Percentiles rank a stretch among this genome's conserved stretches.
These are phyloP conservation scores for Sebastiscus albofasciatus DNA, from an alignment of 2,797 vertebrate species.

Conservation along the genomic window DNA sequence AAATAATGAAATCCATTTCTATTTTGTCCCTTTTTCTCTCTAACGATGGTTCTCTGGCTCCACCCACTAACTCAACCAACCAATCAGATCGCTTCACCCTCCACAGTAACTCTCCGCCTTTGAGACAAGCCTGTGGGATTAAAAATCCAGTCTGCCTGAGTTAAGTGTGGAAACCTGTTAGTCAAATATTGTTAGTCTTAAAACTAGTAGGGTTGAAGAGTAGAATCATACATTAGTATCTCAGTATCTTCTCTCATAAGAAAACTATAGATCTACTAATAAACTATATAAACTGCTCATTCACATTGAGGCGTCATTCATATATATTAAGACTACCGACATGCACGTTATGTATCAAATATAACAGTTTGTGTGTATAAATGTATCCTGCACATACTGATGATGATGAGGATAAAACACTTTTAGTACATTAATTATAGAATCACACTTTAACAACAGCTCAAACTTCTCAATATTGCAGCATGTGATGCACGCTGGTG, in stretches of 20 bases:
- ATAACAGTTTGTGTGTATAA: neutral
- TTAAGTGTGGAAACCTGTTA: neutral
- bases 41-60: neutral
- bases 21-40: too few relatives aligned
- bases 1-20: neutral
- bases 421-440: neutral
- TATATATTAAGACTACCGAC: neutral
- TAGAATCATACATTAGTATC: too few relatives aligned
- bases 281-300: neutral
- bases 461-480: constrained; percentile 25
- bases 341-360: constrained; percentile 3
- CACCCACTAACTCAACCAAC: neutral
- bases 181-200: neutral
- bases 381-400: constrained; percentile 19
- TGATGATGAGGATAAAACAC: constrained; percentile 13
- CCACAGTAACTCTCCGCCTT: neutral
- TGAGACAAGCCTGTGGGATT: neutral
- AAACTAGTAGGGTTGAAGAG: neutral
- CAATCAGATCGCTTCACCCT: neutral
- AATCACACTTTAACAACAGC: constrained; percentile 2
- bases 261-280: neutral
- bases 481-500: constrained; percentile 17
- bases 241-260: neutral
- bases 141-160: constrained; percentile 2
- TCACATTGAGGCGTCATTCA: neutral